Base-by-base conservation (phyloP, 1,140 invertebrate genomes). In the Diplogasteroides magnus region DNA sequence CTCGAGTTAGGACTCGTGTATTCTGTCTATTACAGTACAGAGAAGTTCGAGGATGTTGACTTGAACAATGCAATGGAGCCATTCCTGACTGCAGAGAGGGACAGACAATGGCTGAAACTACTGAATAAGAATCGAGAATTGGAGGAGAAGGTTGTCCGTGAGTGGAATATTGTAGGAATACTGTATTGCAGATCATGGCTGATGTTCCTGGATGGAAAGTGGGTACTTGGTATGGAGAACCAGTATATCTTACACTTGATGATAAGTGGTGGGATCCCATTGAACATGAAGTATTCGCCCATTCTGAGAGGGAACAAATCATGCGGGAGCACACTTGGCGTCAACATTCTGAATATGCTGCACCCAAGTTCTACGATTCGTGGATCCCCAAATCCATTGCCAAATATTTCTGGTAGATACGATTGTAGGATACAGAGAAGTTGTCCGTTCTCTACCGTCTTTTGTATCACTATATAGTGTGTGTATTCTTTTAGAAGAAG, bases 161-260 rank as follows among this genome's bases (percentile, higher is more conserved):
- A 48, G 37, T 48, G 37, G 37, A 48, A 48, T 48, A 48, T 48
- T 48, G 37, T 48, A 19, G 19, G 19, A 48, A 48, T 11, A 11
- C 37, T 48, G 19, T 48, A 11, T 6, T 48, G 19, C 37, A 48
- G 25, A 67, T 86, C 31, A 86, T 86, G 85, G 86, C 86, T 74
- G 79, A 85, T 68, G 84, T 85, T 26, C 83, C 84, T 23, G 85
- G 84, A 29, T 86, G 85, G 85, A 80, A 83, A 64, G 81, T 79
- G 19, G 85, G 85, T 19, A 86, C 84, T 14, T 80, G 83, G 71
- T 84, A 83, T 67, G 85, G 85, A 29, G 81, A 86, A 67, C 83
- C 85, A 56, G 77, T 85, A 29, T 86, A 78, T 68, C 78, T 84
- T 76, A 85, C 84, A 56, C 68, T 78, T 11, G 77, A 78, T 26